These are phyloP conservation scores for Cossypha polioptera DNA, from an alignment of 2,797 vertebrate genomes.

Conservation along the genomic window DNA sequence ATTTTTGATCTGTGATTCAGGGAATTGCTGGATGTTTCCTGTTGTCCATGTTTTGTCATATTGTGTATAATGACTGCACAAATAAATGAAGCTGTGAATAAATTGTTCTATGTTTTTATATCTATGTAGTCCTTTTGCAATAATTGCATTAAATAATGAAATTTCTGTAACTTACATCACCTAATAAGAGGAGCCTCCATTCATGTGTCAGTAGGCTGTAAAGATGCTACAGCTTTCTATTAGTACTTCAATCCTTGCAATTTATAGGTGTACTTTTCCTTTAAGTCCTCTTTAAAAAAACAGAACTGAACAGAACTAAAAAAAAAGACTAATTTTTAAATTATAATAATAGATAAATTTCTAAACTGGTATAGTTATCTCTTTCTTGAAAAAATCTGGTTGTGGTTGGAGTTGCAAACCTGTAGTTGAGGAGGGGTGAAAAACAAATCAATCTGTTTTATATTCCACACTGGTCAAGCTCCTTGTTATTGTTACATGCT, in stretches of 20 bases:
- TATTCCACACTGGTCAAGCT: slow-evolving; percentile 40
- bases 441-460: not conserved
- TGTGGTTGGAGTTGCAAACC: slow-evolving; percentile 24
- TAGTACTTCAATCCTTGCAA: not conserved
- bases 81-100: not conserved
- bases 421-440: not conserved
- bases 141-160: not conserved
- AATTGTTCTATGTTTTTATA: not conserved
- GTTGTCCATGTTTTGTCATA: not conserved
- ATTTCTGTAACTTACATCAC: not conserved
- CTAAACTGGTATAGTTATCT: not conserved
- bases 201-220: not conserved
- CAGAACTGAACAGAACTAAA: not conserved
- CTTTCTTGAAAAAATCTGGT: slow-evolving; percentile 15
- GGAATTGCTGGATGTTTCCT: not conserved
- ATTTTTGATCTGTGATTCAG: not conserved
- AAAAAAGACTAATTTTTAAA: not conserved
- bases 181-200: not conserved
- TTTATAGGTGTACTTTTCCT: not conserved
- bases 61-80: not conserved
- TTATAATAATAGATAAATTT: not conserved
- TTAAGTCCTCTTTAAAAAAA: not conserved
- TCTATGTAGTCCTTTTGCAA: not conserved
- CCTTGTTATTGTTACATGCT: not conserved
- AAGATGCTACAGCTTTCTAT: not conserved